phyloP scores from a whole-genome alignment of 2,888 invertebrate species.

The Cordilura impudica region DNA sequence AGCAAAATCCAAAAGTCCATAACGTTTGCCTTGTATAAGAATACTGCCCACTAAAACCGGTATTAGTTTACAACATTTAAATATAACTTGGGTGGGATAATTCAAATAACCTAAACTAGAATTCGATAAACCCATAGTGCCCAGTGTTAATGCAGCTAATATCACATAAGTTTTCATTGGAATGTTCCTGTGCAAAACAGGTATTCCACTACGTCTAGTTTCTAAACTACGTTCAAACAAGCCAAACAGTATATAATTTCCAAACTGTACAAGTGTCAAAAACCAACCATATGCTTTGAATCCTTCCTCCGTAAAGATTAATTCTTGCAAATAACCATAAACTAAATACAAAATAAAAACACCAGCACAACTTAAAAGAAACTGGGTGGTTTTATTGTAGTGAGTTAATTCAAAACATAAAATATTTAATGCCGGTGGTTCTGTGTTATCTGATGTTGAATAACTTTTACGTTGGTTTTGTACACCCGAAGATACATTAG shows the following conservation, averaged over 20 bases:
- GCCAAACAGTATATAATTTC: slow-evolving; percentile 89
- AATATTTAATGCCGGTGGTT: slow-evolving; percentile 80
- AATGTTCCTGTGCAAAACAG: slow-evolving; percentile 84
- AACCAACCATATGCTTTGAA: slow-evolving; percentile 95
- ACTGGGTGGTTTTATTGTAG: slow-evolving; percentile 83
- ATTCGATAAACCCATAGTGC: slow-evolving; percentile 98
- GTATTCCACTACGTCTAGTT: slow-evolving; percentile 75
- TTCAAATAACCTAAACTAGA: slow-evolving; percentile 95
- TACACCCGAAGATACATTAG: neutral
- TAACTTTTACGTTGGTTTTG: slow-evolving; percentile 42
- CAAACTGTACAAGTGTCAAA: slow-evolving; percentile 94
- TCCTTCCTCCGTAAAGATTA: slow-evolving; percentile 93
- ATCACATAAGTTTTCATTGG: slow-evolving; percentile 89
- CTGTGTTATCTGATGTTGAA: slow-evolving; percentile 4
- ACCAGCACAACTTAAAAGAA: slow-evolving; percentile 86
- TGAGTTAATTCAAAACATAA: slow-evolving; percentile 86
- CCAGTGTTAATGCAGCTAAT: slow-evolving; percentile 91
- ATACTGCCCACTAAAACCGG: slow-evolving; percentile 97
- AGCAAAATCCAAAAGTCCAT: slow-evolving; percentile 88
- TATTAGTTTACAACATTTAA: slow-evolving; percentile 97
- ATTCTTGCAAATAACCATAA: slow-evolving; percentile 94
- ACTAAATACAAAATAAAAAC: slow-evolving; percentile 92
- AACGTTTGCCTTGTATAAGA: slow-evolving; percentile 92
- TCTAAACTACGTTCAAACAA: slow-evolving; percentile 83
- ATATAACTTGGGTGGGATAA: slow-evolving; percentile 98